Conservation (phyloP, 2,888 invertebrate species). For the Pheosia tremula region DNA sequence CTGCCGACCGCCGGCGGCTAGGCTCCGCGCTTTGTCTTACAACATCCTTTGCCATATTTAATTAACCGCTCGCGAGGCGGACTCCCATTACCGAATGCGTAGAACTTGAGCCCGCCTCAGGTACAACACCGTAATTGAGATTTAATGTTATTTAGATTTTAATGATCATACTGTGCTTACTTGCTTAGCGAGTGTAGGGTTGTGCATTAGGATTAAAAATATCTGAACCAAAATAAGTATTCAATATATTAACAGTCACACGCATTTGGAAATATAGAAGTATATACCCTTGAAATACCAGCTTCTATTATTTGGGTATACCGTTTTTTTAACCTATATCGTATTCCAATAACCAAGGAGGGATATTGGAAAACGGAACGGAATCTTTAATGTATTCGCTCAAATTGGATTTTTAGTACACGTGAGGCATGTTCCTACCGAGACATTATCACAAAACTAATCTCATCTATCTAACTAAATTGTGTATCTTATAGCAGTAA, state of each 20-base stretch:
- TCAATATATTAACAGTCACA: too few relatives aligned
- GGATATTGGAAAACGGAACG: too few relatives aligned
- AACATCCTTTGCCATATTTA: slow-evolving; percentile 68
- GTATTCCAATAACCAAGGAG: too few relatives aligned
- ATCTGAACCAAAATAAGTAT: too few relatives aligned
- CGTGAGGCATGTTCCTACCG: too few relatives aligned
- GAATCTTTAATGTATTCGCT: too few relatives aligned
- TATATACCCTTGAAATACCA: too few relatives aligned
- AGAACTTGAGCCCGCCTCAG: slow-evolving; percentile 23
- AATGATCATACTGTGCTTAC: slow-evolving; percentile 40
- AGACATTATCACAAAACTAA: background rate
- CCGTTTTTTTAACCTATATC: too few relatives aligned
- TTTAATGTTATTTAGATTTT: slow-evolving; percentile 46
- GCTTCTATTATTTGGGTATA: too few relatives aligned
- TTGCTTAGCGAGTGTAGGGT: slow-evolving; percentile 7
- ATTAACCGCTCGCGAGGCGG: slow-evolving; percentile 53
- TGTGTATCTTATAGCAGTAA: background rate
- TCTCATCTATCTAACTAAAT: background rate
- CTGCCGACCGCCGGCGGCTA: slow-evolving; percentile 13
- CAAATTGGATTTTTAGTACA: too few relatives aligned
- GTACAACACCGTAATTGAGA: slow-evolving; percentile 44
- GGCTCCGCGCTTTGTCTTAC: slow-evolving; percentile 60
- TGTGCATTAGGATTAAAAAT: background rate
- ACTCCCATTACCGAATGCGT: slow-evolving; percentile 11
- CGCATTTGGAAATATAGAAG: too few relatives aligned